These are phyloP conservation scores for Halcyon smyrnensis DNA, from an alignment of 2,797 vertebrate genomes.

Conservation along the genomic window DNA sequence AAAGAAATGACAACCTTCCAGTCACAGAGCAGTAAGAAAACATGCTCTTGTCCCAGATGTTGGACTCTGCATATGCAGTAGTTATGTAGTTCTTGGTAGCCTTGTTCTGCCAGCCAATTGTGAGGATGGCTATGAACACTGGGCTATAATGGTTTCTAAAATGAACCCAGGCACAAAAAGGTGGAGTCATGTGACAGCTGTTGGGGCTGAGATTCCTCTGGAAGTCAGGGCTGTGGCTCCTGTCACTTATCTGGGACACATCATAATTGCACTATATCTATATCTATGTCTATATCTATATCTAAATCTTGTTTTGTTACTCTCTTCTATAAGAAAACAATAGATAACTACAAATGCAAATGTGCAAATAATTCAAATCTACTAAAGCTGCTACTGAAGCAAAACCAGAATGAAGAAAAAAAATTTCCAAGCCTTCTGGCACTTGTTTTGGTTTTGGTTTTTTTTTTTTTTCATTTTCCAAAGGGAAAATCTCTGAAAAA, in stretches of 20 bases:
- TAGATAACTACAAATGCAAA: background rate
- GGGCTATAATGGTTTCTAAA: background rate
- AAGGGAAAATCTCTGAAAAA: background rate
- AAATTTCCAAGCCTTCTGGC: background rate
- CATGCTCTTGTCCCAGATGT: accelerated
- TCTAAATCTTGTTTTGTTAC: background rate
- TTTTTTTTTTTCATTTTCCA: background rate
- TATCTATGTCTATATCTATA: too few species aligned
- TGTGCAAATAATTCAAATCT: background rate
- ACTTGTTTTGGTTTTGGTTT: background rate
- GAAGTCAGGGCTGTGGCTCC: background rate
- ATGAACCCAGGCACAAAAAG: background rate
- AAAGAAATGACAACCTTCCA: background rate
- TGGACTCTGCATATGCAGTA: background rate
- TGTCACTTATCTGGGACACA: background rate
- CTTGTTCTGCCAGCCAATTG: accelerated
- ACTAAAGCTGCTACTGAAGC: background rate
- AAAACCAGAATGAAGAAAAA: background rate
- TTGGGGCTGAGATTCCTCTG: background rate
- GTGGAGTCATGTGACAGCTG: background rate
- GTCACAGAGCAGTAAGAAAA: background rate
- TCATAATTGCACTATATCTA: background rate
- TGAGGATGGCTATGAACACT: background rate
- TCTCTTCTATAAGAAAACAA: background rate
- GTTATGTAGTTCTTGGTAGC: background rate